phyloP scores from a whole-genome alignment of 1,140 invertebrate genomes.

The Zaprionus kolodkinae region DNA sequence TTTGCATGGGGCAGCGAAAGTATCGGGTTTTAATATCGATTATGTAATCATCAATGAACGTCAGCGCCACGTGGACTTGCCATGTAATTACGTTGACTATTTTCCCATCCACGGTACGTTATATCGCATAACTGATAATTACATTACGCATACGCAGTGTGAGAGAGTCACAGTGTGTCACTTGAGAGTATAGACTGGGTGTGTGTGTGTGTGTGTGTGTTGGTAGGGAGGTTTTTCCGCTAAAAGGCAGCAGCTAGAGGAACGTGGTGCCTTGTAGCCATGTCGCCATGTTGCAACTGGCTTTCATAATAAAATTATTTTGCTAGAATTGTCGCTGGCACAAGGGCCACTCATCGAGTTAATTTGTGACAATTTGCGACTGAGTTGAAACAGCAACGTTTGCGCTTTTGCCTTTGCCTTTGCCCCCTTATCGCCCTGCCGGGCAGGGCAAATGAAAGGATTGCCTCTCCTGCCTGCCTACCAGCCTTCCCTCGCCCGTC shows the following conservation, averaged over 20 bases:
- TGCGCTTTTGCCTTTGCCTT: conserved; percentile 44
- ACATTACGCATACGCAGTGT: conserved; percentile 66
- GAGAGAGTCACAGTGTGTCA: background rate
- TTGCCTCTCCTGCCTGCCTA: conserved; percentile 12
- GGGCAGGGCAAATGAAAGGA: conserved; percentile 31
- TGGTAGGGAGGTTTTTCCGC: background rate
- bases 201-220: no score
- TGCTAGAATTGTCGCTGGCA: conserved; percentile 49
- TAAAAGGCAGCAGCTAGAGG: background rate
- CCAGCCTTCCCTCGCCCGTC: background rate
- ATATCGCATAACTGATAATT: conserved; percentile 44
- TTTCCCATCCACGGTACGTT: conserved; percentile 30
- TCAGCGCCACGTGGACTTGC: conserved; percentile 56
- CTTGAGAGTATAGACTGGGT: background rate
- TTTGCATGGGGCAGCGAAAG: conserved; percentile 36
- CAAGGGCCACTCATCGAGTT: conserved; percentile 75
- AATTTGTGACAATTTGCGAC: conserved; percentile 68
- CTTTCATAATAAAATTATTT: conserved; percentile 73
- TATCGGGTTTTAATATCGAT: conserved; percentile 53
- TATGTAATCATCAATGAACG: conserved; percentile 66
- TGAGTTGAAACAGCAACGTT: conserved; percentile 54
- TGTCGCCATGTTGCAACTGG: conserved; percentile 5
- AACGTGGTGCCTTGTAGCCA: background rate
- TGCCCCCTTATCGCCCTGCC: background rate
- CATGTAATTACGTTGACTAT: conserved; percentile 46